phyloP scores from a whole-genome alignment of 1,140 invertebrate species.

The Nasonia longicornis region DNA sequence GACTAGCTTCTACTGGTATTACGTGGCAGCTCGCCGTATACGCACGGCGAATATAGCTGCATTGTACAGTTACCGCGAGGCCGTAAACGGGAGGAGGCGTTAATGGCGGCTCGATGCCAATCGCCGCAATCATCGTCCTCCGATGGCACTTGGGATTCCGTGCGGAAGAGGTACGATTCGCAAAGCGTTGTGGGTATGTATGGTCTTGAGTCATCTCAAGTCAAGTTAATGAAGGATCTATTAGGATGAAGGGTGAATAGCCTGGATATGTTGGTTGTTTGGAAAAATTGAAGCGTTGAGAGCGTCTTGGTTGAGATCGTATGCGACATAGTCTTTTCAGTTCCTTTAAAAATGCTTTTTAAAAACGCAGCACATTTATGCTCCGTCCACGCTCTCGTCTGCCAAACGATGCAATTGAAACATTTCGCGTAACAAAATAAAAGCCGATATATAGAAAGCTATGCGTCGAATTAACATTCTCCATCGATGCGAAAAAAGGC shows the following conservation, averaged over 20 bases:
- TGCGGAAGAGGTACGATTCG: background rate
- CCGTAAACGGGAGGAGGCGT: background rate
- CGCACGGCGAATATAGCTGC: background rate
- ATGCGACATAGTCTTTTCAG: too few species aligned
- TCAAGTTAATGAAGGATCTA: background rate
- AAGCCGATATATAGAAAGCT: too few species aligned
- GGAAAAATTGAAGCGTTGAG: background rate
- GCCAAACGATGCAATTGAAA: too few species aligned
- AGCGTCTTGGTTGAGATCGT: background rate
- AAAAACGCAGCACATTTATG: too few species aligned
- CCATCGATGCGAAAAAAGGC: too few species aligned
- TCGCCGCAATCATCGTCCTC: background rate
- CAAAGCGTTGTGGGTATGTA: background rate
- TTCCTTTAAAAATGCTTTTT: too few species aligned
- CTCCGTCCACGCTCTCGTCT: too few species aligned
- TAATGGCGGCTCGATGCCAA: background rate
- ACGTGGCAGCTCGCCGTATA: background rate
- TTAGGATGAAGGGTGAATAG: background rate
- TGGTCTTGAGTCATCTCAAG: background rate
- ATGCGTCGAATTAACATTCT: too few species aligned
- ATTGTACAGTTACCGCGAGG: background rate
- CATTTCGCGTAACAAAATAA: too few species aligned
- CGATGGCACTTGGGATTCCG: slow-evolving; percentile 6
- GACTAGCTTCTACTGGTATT: background rate
- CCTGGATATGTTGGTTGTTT: background rate